Percentiles rank a stretch among this genome's conserved stretches.
These are phyloP conservation scores for Athene noctua DNA, from an alignment of 2,113 vertebrate genomes.

Conservation along the genomic window DNA sequence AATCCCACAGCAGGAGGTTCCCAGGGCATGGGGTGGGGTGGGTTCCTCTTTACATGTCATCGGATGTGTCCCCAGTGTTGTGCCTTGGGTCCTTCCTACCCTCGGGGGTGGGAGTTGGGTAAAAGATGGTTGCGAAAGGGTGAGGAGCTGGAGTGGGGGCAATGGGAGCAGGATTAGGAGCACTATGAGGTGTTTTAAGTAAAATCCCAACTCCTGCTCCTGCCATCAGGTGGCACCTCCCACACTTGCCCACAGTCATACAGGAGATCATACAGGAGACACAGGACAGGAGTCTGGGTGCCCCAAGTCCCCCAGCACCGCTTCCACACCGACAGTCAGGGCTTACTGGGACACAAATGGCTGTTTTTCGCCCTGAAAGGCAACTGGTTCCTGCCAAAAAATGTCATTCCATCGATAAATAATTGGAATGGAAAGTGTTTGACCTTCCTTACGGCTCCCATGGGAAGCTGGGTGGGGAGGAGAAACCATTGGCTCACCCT, in stretches of 20 bases:
- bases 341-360: neutral
- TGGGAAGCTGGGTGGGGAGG: neutral
- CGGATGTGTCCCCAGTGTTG: rapidly evolving
- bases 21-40: rapidly evolving
- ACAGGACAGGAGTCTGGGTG: rapidly evolving
- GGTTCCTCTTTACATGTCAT: rapidly evolving
- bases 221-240: neutral
- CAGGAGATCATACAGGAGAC: rapidly evolving
- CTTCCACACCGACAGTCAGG: neutral
- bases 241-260: rapidly evolving
- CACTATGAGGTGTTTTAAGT: rapidly evolving
- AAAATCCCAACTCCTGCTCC: neutral
- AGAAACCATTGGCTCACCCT: neutral
- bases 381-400: neutral
- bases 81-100: neutral
- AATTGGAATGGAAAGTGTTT: rapidly evolving
- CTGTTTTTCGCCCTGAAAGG: rapidly evolving
- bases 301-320: neutral
- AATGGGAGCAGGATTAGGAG: neutral
- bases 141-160: too few species aligned
- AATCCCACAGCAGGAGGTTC: neutral
- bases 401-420: rapidly evolving
- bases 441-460: neutral
- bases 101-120: neutral
- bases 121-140: neutral